These are phyloP conservation scores for Andinoacara biseriatus DNA, from an alignment of 2,113 vertebrate genomes.

Conservation along the genomic window DNA sequence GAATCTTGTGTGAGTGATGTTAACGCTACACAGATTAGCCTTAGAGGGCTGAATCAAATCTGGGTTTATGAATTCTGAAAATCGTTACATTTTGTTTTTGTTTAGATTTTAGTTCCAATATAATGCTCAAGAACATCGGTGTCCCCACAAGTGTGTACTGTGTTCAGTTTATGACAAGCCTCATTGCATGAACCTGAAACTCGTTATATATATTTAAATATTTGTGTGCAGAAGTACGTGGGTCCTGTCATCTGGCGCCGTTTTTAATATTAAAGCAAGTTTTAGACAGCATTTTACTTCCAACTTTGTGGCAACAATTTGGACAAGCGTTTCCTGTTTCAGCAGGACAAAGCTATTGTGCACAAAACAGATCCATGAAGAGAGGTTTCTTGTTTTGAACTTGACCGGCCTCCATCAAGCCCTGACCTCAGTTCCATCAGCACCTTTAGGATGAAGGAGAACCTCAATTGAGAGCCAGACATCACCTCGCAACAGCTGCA, in stretches of 20 bases:
- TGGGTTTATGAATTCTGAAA: neutral
- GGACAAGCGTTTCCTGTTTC: neutral
- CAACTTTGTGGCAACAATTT: neutral
- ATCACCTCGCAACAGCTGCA: neutral
- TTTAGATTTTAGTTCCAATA: neutral
- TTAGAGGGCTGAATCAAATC: neutral
- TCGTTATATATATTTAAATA: neutral
- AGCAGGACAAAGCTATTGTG: neutral
- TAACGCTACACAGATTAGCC: neutral
- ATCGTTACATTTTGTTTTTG: neutral
- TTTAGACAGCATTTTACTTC: neutral
- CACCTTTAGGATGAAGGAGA: neutral
- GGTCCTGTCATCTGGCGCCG: neutral
- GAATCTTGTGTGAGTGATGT: neutral
- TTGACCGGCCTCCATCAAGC: neutral
- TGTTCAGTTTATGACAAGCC: neutral
- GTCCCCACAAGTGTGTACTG: too few species aligned
- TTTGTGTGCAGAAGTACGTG: neutral
- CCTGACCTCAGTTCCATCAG: neutral
- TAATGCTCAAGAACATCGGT: neutral
- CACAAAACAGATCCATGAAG: neutral
- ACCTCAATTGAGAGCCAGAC: neutral
- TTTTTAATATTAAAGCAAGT: neutral
- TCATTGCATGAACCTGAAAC: neutral
- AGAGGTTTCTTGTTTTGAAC: neutral